Base-by-base conservation (phyloP, 2,888 invertebrate species). In the Fabriciana adippe region DNA sequence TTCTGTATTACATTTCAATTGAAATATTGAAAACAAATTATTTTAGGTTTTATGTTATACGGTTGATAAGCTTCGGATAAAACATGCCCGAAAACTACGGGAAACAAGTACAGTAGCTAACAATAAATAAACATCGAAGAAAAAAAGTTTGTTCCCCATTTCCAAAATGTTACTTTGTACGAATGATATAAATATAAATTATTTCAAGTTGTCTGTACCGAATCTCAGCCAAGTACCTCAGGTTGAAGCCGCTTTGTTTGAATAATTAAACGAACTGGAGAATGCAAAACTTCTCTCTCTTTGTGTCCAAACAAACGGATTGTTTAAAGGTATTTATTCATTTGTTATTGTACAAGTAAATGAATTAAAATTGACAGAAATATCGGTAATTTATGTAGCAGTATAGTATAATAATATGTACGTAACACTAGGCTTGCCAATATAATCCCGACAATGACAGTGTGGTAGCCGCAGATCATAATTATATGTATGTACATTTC, bases 371-470 rank as follows among this genome's bases (percentile, higher is more conserved):
- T 16, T 2, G 60, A 48, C 60, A 18, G 54, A 55, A 50, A 50
- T 35, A 35, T 55, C 55, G 54, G 50, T 66, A 55, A 35, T 18
- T 47, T 45, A 66, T 54, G 51, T 41, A 41, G 35, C 35, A 11
- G 35, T 18, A 62, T 50, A 18, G 35, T 13, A 21, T 53, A 41
- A 59, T 45, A 18, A 41, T 61, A 70, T 71, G 70, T 67, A 69
- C 53, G 55, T 66, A 63, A 61, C 15, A 15, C 35, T 53, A 56
- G 50, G 18, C 53, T 57, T 31, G 56, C 18, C 45, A 45, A 57
- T 53, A 63, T 67, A 67, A 63, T 63, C 62, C 57, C 53, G 45
- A 47, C 56, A 62, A 63, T 57, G 63, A 64, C 53, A 57, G 53
- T 35, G 47, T 47, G 56, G 56, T 53, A 48, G 31, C 15, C 57